Conservation (phyloP, 2,888 invertebrate species). For the Cryptops parisi region DNA sequence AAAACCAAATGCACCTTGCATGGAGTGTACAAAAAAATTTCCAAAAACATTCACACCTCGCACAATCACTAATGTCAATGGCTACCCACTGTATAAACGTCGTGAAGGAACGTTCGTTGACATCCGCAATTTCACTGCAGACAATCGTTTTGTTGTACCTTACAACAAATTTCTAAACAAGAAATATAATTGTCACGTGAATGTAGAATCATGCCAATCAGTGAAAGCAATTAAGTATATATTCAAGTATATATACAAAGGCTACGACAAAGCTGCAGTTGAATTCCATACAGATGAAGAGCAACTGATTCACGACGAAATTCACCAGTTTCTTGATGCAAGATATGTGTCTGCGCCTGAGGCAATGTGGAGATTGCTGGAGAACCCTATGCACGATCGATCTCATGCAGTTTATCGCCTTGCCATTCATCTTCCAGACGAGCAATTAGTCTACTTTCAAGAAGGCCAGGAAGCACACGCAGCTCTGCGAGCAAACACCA, state of each 20-base stretch:
- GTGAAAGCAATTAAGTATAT: slow-evolving; percentile 25
- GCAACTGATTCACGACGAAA: too few species aligned
- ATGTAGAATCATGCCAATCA: slow-evolving; percentile 27
- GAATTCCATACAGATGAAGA: too few species aligned
- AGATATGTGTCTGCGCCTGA: too few species aligned
- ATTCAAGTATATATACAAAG: slow-evolving; percentile 27
- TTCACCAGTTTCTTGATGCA: too few species aligned
- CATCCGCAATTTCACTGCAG: slow-evolving; percentile 19
- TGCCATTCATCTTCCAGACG: too few species aligned
- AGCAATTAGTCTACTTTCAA: too few species aligned
- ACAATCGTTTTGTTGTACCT: slow-evolving; percentile 30
- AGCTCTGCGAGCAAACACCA: too few species aligned
- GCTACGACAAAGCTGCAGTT: slow-evolving; percentile 7
- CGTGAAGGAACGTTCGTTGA: slow-evolving; percentile 19
- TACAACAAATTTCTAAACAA: slow-evolving; percentile 27
- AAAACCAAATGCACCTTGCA: too few species aligned
- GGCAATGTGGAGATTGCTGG: too few species aligned
- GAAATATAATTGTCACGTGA: slow-evolving; percentile 30
- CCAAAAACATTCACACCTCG: slow-evolving; percentile 23
- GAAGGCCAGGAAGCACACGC: too few species aligned
- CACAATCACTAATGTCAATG: slow-evolving; percentile 23
- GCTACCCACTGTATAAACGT: slow-evolving; percentile 26
- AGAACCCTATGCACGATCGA: too few species aligned
- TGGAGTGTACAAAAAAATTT: slow-evolving; percentile 22
- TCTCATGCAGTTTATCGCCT: too few species aligned